Conservation (phyloP, 2,113 vertebrate species). For the Cyanoliseus patagonus region DNA sequence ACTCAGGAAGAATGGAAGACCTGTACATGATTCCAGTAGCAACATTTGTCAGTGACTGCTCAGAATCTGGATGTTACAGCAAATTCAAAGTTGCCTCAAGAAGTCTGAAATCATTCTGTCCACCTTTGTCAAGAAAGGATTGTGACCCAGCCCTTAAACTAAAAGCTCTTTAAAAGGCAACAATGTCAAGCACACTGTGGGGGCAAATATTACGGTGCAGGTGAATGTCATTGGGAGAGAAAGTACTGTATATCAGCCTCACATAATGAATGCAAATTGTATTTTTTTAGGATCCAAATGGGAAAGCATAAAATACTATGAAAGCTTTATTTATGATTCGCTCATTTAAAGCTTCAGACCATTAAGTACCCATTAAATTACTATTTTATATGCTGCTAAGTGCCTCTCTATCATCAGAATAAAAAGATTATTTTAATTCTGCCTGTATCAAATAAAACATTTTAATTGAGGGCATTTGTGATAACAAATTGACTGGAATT, state of each 20-base stretch:
- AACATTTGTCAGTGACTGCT: neutral
- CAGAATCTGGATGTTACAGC: neutral
- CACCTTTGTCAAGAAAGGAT: neutral
- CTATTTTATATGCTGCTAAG: constrained; percentile 43
- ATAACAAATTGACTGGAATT: constrained; percentile 37
- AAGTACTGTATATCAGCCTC: neutral
- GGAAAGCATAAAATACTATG: constrained; percentile 10
- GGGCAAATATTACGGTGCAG: neutral
- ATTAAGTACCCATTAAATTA: constrained; percentile 48
- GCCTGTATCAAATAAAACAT: constrained; percentile 30
- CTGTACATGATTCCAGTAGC: neutral
- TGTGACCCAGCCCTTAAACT: neutral
- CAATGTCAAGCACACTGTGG: neutral
- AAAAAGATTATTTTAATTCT: constrained; percentile 56
- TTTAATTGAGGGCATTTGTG: constrained; percentile 48
- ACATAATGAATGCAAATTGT: constrained; percentile 15
- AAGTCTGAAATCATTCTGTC: neutral
- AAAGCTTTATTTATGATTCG: constrained; percentile 51
- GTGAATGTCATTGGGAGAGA: neutral
- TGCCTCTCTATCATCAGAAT: constrained; percentile 22
- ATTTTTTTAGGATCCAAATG: constrained; percentile 18
- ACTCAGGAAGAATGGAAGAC: neutral
- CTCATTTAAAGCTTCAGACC: constrained; percentile 38
- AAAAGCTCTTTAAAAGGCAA: neutral
- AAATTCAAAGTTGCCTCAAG: neutral